These are phyloP conservation scores for Muraenolepis orangiensis DNA, from an alignment of 2,797 vertebrate genomes.

Conservation along the genomic window DNA sequence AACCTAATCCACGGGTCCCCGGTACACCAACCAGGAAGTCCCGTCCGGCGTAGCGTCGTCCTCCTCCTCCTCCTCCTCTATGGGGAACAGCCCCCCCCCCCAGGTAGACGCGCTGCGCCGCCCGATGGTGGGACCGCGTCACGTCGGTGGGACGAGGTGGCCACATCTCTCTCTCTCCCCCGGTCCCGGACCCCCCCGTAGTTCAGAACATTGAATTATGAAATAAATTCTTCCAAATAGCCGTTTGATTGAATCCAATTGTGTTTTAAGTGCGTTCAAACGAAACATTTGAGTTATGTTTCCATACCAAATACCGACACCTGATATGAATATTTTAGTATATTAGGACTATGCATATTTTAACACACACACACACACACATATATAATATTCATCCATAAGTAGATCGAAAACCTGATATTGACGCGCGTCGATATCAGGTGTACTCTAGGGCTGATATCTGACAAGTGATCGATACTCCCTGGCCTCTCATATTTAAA, in stretches of 20 bases:
- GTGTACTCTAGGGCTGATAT: not conserved
- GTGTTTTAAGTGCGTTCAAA: no score
- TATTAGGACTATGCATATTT: not conserved
- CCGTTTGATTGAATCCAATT: no score
- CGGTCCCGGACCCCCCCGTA: no score
- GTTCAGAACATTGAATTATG: no score
- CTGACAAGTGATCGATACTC: not conserved
- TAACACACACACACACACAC: no score
- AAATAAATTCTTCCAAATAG: no score
- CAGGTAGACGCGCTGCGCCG: slow-evolving; percentile 75
- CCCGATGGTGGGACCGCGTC: slow-evolving; percentile 49
- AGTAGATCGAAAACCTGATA: not conserved
- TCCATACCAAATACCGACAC: no score
- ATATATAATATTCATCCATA: not conserved
- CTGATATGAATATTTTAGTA: not conserved
- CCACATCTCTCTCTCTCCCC: no score
- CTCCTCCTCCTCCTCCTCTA: slow-evolving; percentile 46
- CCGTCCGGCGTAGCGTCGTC: no score
- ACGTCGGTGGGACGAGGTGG: slow-evolving; percentile 41
- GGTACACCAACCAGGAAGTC: slow-evolving; percentile 81
- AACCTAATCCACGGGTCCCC: no score
- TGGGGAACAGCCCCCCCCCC: slow-evolving; percentile 48
- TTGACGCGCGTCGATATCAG: not conserved
- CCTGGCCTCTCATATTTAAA: not conserved
- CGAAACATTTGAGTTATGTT: no score